Base-by-base conservation (phyloP, 1,140 invertebrate genomes). In the Micrasema longulum region DNA sequence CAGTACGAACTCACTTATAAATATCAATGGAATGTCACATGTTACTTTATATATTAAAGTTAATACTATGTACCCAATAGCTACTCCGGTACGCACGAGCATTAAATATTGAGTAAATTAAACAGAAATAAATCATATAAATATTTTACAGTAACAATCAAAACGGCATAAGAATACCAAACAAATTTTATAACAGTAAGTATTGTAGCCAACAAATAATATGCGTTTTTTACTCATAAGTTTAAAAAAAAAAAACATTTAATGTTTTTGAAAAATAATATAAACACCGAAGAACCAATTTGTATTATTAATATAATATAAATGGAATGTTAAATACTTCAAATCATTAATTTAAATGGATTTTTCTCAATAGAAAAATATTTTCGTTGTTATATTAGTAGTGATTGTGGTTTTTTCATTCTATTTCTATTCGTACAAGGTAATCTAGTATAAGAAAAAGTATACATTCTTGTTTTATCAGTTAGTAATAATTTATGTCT, bases 131-230 rank as follows among this genome's bases (percentile, higher is more conserved):
- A 65, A 45, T n/a, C 43, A 26, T 47, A 47, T 31, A 31, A 31
- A 31, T 67, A 53, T 50, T 36, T 68, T 41, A 55, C 50, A 68
- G 57, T 68, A 68, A 41, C 38, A 55, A 55, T 68, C 26, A 31
- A 31, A 31, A 31, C 26, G 18, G 23, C 36, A 62, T 43, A 23
- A 64, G 31, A 11, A 64, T 26, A 60, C 35, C 36, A 45, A 64
- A 35, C 26, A 62, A 62, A 41, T 68, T 69, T 60, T 22, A 66
- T 47, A 52, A 60, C 48, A 43, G 36, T 72, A 72, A 72, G 70
- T 72, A 72, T 38, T 72, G 41, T 68, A 60, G 71, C 71, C 71
- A 72, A 73, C 71, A 22, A 52, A 72, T 53, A 69, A 69, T 53
- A 48, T 48, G 18, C 47, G 20, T 48, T 11, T 18, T 35, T 26